phyloP scores from a whole-genome alignment of 2,888 invertebrate genomes.

The Dione juno region DNA sequence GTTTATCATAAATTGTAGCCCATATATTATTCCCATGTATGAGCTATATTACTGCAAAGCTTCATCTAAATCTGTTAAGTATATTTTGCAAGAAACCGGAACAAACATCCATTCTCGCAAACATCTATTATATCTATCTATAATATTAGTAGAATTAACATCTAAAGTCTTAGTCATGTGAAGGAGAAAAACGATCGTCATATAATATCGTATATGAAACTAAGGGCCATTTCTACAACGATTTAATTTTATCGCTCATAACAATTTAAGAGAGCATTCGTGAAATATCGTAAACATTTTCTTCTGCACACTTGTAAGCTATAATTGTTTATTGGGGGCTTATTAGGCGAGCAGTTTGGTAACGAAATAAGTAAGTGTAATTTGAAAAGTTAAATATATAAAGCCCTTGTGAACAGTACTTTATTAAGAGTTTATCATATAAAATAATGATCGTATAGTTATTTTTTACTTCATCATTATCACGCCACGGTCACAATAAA shows the following conservation, averaged over 20 bases:
- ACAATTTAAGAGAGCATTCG: constrained; percentile 28
- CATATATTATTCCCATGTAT: too few species aligned
- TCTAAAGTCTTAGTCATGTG: constrained; percentile 10
- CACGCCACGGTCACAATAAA: too few species aligned
- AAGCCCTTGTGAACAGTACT: background rate
- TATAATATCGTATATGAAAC: constrained; percentile 24
- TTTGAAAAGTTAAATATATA: constrained; percentile 11
- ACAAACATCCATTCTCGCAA: too few species aligned
- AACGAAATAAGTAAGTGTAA: constrained; percentile 21
- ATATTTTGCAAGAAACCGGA: too few species aligned
- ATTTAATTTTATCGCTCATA: constrained; percentile 33
- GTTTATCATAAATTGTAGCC: too few species aligned
- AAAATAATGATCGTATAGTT: background rate
- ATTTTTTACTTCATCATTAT: too few species aligned
- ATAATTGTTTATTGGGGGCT: constrained; percentile 34
- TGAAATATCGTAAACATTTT: constrained; percentile 31
- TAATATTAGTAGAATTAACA: background rate
- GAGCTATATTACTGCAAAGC: too few species aligned
- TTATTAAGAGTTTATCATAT: background rate
- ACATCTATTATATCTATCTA: too few species aligned
- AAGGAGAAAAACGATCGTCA: constrained; percentile 27
- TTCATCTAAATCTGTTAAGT: too few species aligned
- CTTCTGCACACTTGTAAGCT: constrained; percentile 21
- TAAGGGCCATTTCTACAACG: constrained; percentile 27
- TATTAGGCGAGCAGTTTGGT: constrained; percentile 15